Conservation (phyloP, 2,797 vertebrate genomes). For the Galagoides demidoff region DNA sequence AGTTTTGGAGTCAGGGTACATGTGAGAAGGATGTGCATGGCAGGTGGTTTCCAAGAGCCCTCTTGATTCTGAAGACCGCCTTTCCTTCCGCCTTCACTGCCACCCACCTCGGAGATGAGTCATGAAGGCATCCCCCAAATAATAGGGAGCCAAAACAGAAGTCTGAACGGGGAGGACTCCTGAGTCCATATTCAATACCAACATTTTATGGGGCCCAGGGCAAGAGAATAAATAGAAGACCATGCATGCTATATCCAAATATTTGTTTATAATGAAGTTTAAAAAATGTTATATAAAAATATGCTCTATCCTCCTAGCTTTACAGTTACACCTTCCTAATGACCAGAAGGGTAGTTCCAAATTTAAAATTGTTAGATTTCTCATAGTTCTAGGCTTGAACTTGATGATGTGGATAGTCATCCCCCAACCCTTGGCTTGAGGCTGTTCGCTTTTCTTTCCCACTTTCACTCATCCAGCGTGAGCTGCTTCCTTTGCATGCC, state of each 20-base stretch:
- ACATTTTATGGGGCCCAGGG: neutral
- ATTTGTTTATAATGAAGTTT: neutral
- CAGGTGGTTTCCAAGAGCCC: neutral
- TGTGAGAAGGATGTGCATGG: neutral
- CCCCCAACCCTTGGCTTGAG: neutral
- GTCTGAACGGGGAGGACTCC: neutral
- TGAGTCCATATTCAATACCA: neutral
- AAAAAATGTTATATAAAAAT: neutral
- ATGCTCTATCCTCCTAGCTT: neutral
- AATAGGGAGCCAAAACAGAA: neutral
- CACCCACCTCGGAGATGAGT: neutral
- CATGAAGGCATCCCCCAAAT: neutral
- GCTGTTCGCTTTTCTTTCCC: neutral
- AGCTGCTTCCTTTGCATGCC: neutral
- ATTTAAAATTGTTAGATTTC: neutral
- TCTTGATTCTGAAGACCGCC: neutral
- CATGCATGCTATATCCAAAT: neutral
- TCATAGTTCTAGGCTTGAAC: conserved; percentile 1
- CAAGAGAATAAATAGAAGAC: neutral
- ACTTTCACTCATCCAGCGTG: neutral
- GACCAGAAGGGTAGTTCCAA: neutral
- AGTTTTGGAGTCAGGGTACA: neutral
- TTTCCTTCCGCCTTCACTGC: neutral
- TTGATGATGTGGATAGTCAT: neutral
- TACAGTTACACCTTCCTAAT: neutral